Conservation (phyloP, 2,888 invertebrate genomes). For the Globia sparganii region DNA sequence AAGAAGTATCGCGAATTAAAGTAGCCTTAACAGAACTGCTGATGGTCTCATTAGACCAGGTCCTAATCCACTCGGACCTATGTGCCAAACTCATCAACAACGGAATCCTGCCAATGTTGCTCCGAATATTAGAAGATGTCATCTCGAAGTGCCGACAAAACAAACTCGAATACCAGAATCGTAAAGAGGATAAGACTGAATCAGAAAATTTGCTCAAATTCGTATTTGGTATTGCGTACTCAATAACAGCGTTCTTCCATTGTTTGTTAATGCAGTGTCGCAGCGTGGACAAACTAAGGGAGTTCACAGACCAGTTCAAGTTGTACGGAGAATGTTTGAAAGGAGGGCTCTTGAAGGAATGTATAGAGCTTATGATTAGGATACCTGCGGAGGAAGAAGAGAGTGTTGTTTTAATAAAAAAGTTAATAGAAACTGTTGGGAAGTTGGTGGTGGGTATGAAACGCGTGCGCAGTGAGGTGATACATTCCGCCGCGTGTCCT, state of each 20-base stretch:
- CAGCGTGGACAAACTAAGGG: constrained; percentile 87
- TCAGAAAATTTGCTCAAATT: constrained; percentile 90
- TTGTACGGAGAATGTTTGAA: constrained; percentile 91
- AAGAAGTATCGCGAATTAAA: constrained; percentile 87
- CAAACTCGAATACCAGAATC: constrained; percentile 76
- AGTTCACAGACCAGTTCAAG: constrained; percentile 91
- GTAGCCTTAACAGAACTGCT: constrained; percentile 90
- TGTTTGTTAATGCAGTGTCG: constrained; percentile 90
- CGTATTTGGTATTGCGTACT: constrained; percentile 91
- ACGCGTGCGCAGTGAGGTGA: constrained; percentile 89
- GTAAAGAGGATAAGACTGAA: constrained; percentile 81
- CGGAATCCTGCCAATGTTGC: constrained; percentile 91
- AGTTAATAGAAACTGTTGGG: constrained; percentile 90
- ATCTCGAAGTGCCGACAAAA: constrained; percentile 79
- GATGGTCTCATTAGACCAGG: constrained; percentile 90
- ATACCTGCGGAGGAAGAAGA: constrained; percentile 84
- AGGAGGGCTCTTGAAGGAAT: constrained; percentile 90
- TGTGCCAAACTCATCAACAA: constrained; percentile 91
- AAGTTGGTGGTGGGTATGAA: constrained; percentile 90
- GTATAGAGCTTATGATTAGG: constrained; percentile 89
- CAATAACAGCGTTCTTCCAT: constrained; percentile 91
- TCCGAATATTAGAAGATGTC: constrained; percentile 91
- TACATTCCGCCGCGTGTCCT: constrained; percentile 89
- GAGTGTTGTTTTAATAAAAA: constrained; percentile 85
- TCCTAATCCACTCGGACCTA: constrained; percentile 87